Percentiles rank a stretch among this genome's conserved stretches.
Evolutionary conservation across 2,113 vertebrate genomes (phyloP).

Genomic region (Blennius ocellaris): DNA sequence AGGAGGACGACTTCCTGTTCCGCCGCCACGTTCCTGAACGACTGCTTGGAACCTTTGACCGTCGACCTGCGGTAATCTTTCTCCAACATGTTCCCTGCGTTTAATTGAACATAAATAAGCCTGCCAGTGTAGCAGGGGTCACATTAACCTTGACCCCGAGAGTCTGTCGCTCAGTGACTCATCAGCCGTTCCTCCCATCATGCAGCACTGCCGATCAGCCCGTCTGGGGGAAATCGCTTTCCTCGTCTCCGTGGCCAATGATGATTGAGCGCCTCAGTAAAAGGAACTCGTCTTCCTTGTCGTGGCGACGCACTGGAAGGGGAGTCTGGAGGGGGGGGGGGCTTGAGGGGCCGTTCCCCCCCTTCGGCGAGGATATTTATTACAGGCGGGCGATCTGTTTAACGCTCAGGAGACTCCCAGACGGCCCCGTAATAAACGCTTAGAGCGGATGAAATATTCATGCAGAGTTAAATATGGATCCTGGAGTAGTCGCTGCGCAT

Average conservation of each 20-base stretch:
- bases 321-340: conserved; percentile 34
- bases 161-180: conserved; percentile 56
- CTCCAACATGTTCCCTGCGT: conserved; percentile 59
- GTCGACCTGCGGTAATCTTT: conserved; percentile 55
- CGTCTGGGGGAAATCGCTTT: conserved; percentile 50
- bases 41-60: conserved; percentile 59
- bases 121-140: conserved; percentile 32
- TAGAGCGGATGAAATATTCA: conserved; percentile 80
- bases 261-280: conserved; percentile 56
- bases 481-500: conserved; percentile 64
- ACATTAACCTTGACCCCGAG: conserved; percentile 70
- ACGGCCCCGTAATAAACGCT: conserved; percentile 75
- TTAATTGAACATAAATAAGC: conserved; percentile 72
- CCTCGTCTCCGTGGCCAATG: conserved; percentile 25
- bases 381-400: conserved; percentile 59
- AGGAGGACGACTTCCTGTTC: not conserved
- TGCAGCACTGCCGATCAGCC: conserved; percentile 38
- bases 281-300: conserved; percentile 52
- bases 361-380: conserved; percentile 71
- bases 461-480: conserved; percentile 81
- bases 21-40: conserved; percentile 16
- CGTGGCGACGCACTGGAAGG: conserved; percentile 14
- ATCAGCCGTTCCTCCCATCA: conserved; percentile 56
- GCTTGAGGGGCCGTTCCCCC: conserved; percentile 53
- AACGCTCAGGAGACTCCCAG: conserved; percentile 67